Base-by-base conservation (phyloP, 2,888 invertebrate species). In the Xanthia togata region DNA sequence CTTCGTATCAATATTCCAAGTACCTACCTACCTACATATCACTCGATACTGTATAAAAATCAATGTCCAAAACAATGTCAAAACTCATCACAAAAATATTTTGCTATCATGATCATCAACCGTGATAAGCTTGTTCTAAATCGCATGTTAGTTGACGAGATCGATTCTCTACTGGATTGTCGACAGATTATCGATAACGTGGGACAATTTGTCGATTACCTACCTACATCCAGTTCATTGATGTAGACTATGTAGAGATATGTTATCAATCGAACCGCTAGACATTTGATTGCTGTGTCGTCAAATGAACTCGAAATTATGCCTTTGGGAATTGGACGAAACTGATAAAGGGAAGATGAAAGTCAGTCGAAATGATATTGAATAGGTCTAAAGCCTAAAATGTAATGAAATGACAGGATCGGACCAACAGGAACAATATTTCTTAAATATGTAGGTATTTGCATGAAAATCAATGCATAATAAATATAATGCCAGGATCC, bases 181-280 rank as follows among this genome's bases (percentile, higher is more conserved):
- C 50, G 41, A 57, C 6, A 17, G 11, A 50, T 35, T 20, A 63
- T 74, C 63, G 84, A 71, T 75, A 81, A 60, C 26, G 20, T 12
- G 47, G 60, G 17, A 67, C 44, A 55, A 41, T 35, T 63, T 68
- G 41, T 60, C 20, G 55, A 50, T 57, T 55, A 17, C 9, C 38
- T n/a, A 55, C 44, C 38, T n/a, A 55, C 44, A 41, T 60, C 14
- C 23, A 53, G 63, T 55, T 41, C 50, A 82, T 70, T 68, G 80
- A 74, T 67, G 31, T 53, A 31, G n/a, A 57, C 64, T 74, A 74
- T 67, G 31, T 53, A 31, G n/a, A 57, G 80, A 74, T 74, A 81
- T 9, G 31, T 17, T 82, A 84, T 68, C 75, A 75, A 84, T 67
- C n/a, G 59, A 41, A 70, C 84, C 41, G 47, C 62, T 74, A 68